Evolutionary conservation across 1,140 invertebrate genomes (phyloP).

Genomic region (Camponotus pennsylvanicus): DNA sequence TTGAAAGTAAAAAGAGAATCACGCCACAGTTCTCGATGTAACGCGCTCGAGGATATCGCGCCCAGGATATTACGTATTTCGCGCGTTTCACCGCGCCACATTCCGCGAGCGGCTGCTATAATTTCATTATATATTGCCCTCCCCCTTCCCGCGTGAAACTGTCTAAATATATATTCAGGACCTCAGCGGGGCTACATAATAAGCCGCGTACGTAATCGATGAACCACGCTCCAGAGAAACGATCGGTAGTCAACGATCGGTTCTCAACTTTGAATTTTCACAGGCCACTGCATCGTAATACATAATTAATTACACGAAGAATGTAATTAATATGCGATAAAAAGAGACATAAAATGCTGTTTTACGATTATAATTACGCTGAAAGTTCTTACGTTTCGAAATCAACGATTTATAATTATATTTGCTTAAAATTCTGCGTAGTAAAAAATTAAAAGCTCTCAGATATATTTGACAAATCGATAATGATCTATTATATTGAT

Average conservation of each 20-base stretch:
- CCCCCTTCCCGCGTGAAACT: conserved; percentile 42
- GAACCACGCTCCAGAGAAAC: conserved; percentile 59
- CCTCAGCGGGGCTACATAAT: conserved; percentile 62
- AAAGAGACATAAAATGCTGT: conserved; percentile 6
- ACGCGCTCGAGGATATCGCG: background rate
- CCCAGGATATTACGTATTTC: conserved; percentile 51
- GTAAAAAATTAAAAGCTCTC: background rate
- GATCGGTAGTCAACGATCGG: conserved; percentile 54
- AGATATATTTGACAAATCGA: background rate
- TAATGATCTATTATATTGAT: background rate
- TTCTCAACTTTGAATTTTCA: conserved; percentile 48
- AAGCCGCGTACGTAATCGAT: conserved; percentile 74
- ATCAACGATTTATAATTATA: background rate
- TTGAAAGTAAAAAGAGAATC: background rate
- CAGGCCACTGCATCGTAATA: background rate
- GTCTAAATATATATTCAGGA: conserved; percentile 73
- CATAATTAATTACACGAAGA: conserved; percentile 24
- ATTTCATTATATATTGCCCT: conserved; percentile 62
- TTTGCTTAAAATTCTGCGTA: background rate
- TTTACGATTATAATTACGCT: conserved; percentile 11
- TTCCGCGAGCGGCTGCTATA: conserved; percentile 44
- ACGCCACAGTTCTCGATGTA: background rate
- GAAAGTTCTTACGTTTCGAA: background rate
- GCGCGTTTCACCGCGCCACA: background rate
- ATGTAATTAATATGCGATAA: conserved; percentile 17